These are phyloP conservation scores for Parauchenoglanis ngamensis DNA, from an alignment of 2,797 vertebrate species.

Conservation along the genomic window DNA sequence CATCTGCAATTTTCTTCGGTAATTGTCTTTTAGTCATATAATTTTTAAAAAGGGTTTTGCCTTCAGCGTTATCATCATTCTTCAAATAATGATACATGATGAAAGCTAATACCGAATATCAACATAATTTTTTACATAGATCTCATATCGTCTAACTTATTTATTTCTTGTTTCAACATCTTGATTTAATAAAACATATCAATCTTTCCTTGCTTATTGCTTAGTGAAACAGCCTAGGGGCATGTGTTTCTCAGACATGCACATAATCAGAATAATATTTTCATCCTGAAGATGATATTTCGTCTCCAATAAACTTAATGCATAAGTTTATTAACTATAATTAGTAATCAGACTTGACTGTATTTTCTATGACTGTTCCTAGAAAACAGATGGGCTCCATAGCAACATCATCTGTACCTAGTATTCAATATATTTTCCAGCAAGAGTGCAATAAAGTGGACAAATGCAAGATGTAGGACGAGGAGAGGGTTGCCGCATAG, in stretches of 20 bases:
- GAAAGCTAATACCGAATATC: not conserved
- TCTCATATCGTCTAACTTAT: not conserved
- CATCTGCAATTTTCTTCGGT: not conserved
- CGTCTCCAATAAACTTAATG: not conserved
- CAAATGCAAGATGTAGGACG: not conserved
- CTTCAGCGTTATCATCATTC: not conserved
- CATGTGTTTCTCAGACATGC: not conserved
- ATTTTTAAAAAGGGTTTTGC: not conserved
- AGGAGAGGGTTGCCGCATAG: not conserved
- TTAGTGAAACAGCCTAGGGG: not conserved
- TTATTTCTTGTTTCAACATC: not conserved
- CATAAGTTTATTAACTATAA: constrained; percentile 2
- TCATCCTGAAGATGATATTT: not conserved
- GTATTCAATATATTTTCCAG: constrained; percentile 39
- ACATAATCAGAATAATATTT: constrained; percentile 6
- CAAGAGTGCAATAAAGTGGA: not conserved
- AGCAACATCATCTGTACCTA: constrained; percentile 60
- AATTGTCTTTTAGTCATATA: not conserved
- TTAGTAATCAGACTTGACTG: not conserved
- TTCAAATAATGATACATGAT: not conserved
- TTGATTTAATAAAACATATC: constrained; percentile 2
- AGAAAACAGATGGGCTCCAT: constrained; percentile 60
- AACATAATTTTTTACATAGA: not conserved
- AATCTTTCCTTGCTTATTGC: not conserved
- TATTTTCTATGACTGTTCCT: constrained; percentile 11